Conservation (phyloP, 2,888 invertebrate genomes). For the Agrochola macilenta region DNA sequence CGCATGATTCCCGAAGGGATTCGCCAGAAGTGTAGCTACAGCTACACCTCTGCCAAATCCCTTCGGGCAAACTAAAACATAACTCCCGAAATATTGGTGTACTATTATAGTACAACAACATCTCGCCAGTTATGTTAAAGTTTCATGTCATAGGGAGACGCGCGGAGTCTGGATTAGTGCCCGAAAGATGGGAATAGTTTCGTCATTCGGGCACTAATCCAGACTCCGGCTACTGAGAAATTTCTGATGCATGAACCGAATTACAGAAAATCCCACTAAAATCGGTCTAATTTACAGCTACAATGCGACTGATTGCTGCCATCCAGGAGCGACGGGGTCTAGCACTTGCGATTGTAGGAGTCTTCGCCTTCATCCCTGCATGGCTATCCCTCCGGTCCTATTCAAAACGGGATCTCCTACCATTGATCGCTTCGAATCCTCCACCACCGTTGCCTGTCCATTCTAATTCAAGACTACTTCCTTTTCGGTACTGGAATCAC, state of each 20-base stretch:
- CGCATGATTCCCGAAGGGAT: too few relatives aligned
- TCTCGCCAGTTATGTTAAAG: too few relatives aligned
- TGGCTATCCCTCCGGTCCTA: neutral
- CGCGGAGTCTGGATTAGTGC: neutral
- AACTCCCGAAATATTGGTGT: too few relatives aligned
- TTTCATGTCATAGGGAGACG: neutral
- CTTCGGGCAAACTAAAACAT: too few relatives aligned
- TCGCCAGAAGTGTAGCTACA: too few relatives aligned
- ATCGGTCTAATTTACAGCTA: neutral
- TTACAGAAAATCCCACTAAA: neutral
- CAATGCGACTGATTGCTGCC: neutral
- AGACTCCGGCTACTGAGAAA: too few relatives aligned
- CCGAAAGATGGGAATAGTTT: neutral
- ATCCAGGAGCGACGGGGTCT: neutral
- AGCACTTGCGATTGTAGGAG: neutral
- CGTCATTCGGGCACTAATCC: too few relatives aligned
- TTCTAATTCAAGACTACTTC: neutral
- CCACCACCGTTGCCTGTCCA: neutral
- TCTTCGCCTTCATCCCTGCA: neutral
- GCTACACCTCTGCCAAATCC: too few relatives aligned
- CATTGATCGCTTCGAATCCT: neutral
- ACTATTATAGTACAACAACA: too few relatives aligned
- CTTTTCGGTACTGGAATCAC: conserved; percentile 8
- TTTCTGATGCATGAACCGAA: too few relatives aligned
- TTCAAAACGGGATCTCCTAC: neutral